Percentiles rank a stretch among this genome's conserved stretches.
Evolutionary conservation across 2,888 invertebrate genomes (phyloP).

Genomic region (Venusia cambrica): DNA sequence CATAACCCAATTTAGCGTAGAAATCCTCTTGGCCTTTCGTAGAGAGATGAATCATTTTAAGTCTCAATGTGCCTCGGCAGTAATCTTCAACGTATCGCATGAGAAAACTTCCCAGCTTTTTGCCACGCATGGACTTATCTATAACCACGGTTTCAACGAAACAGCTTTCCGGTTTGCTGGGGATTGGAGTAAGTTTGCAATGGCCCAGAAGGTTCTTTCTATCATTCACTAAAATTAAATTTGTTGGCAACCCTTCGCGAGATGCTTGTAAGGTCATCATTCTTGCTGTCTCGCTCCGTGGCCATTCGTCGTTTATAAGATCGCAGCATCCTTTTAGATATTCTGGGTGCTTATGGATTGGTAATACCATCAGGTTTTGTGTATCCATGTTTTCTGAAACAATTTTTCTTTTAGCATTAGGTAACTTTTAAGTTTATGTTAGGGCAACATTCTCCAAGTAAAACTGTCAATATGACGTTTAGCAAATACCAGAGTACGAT

Average conservation of each 20-base stretch:
- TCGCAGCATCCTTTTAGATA: slow-evolving; percentile 86
- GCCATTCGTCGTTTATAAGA: slow-evolving; percentile 93
- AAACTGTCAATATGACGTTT: too few relatives aligned
- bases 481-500: too few relatives aligned
- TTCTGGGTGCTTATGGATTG: slow-evolving; percentile 87
- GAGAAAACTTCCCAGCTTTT: slow-evolving; percentile 88
- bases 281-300: slow-evolving; percentile 89
- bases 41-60: slow-evolving; percentile 84
- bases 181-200: slow-evolving; percentile 88
- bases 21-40: slow-evolving; percentile 89
- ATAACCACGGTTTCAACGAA: slow-evolving; percentile 93
- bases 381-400: slow-evolving; percentile 50
- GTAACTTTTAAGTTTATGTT: too few relatives aligned
- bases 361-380: slow-evolving; percentile 76
- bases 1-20: slow-evolving; percentile 87
- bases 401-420: too few relatives aligned
- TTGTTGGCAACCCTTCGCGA: slow-evolving; percentile 86
- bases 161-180: slow-evolving; percentile 85
- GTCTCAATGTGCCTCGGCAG: slow-evolving; percentile 81
- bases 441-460: too few relatives aligned
- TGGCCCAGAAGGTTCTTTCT: slow-evolving; percentile 86
- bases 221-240: slow-evolving; percentile 83
- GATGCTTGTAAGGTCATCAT: slow-evolving; percentile 88
- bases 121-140: slow-evolving; percentile 84
- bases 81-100: slow-evolving; percentile 89